Conservation (phyloP, 2,113 vertebrate genomes). For the Ellobius talpinus region DNA sequence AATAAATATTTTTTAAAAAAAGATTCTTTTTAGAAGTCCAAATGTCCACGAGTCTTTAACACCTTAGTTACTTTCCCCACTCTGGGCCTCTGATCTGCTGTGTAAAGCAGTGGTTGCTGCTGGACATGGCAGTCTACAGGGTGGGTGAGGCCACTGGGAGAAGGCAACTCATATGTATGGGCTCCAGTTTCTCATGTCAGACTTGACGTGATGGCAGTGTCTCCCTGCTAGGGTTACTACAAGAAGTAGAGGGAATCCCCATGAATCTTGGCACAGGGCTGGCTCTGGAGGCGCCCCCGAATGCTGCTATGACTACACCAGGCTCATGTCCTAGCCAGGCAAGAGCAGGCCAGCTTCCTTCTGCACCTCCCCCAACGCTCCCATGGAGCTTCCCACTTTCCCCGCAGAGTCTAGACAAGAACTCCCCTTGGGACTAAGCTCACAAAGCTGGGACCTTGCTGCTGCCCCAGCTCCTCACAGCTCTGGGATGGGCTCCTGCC, state of each 20-base stretch:
- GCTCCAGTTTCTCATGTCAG: background rate
- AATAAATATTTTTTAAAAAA: too few species aligned
- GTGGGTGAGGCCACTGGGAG: background rate
- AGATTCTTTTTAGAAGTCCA: background rate
- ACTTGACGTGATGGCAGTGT: rapidly evolving
- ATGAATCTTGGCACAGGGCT: rapidly evolving
- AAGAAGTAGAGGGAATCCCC: background rate
- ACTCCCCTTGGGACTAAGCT: background rate
- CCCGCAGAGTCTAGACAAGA: background rate
- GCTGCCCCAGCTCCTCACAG: background rate
- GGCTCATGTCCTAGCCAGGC: background rate
- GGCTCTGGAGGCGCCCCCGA: background rate
- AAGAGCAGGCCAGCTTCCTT: background rate
- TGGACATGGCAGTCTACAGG: background rate
- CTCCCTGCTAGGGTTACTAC: background rate
- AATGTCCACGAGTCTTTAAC: background rate
- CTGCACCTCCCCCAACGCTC: background rate
- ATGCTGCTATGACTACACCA: background rate
- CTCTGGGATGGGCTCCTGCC: background rate
- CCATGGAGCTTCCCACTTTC: background rate
- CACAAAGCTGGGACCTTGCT: too few species aligned
- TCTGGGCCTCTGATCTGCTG: background rate
- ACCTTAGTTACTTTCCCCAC: rapidly evolving
- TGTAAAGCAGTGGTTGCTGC: background rate
- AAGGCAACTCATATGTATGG: too few species aligned